Evolutionary conservation across 2,113 vertebrate genomes (phyloP).

Genomic region (Poeciliopsis occidentalis): DNA sequence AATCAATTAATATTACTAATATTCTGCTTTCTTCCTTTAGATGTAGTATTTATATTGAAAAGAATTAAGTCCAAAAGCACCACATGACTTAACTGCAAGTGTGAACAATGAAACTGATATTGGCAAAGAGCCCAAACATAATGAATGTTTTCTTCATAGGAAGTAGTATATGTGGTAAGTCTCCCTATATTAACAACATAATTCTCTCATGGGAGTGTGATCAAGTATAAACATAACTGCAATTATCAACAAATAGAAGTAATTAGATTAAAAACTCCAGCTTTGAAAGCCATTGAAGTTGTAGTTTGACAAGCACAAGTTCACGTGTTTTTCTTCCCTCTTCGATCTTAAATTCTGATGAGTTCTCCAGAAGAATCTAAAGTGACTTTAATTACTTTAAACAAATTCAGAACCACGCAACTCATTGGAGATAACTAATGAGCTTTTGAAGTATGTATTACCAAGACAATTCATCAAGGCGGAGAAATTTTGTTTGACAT

Average conservation of each 20-base stretch:
- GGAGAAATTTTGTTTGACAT: constrained; percentile 43
- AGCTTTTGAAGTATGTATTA: constrained; percentile 59
- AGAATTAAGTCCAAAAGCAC: no score
- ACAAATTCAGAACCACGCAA: constrained; percentile 52
- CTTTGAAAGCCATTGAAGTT: constrained; percentile 1
- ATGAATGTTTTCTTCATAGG: no score
- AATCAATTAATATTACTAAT: no score
- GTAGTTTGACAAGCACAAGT: not conserved
- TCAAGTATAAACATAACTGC: no score
- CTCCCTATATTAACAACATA: no score
- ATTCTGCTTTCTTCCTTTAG: no score
- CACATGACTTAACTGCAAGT: no score
- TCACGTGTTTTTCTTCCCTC: constrained; percentile 9
- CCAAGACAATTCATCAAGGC: constrained; percentile 59
- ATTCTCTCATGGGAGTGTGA: no score
- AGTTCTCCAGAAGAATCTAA: constrained; percentile 60
- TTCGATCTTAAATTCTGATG: constrained; percentile 52
- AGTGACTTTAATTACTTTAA: constrained; percentile 62
- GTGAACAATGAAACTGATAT: no score
- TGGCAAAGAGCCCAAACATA: no score
- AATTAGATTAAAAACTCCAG: not conserved
- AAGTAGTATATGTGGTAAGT: no score
- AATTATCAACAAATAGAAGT: not conserved
- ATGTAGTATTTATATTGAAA: no score
- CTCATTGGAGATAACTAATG: constrained; percentile 61